A percentile compares a stretch with the other conserved stretches of the same genome.
Evolutionary conservation across 2,797 vertebrate species (phyloP).

Genomic region (Coregonus sp.): DNA sequence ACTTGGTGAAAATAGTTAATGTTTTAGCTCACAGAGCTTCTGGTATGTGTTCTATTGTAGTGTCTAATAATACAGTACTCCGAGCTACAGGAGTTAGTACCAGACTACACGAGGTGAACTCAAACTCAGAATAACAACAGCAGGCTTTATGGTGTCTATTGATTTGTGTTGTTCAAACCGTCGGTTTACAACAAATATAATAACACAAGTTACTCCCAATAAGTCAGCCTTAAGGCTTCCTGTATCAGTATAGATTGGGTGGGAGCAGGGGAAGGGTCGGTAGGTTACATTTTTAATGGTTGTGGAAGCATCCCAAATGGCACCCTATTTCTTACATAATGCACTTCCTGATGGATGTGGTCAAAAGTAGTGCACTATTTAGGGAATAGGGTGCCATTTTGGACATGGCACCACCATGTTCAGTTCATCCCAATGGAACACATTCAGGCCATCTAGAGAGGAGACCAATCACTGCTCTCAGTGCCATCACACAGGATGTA

Average conservation of each 20-base stretch:
- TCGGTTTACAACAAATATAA: conserved; percentile 18
- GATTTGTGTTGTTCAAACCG: conserved; percentile 15
- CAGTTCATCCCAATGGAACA: conserved; percentile 28
- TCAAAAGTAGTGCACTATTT: background rate
- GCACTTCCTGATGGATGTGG: background rate
- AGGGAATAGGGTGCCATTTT: background rate
- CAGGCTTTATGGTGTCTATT: conserved; percentile 6
- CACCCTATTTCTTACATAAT: background rate
- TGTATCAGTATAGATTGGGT: conserved; percentile 12
- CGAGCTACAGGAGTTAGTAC: background rate
- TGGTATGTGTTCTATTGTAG: background rate
- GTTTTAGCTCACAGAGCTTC: background rate
- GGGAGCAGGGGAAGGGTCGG: background rate
- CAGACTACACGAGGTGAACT: background rate
- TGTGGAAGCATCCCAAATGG: background rate
- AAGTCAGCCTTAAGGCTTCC: conserved; percentile 5
- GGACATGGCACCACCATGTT: background rate
- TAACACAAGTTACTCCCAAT: background rate
- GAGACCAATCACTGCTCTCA: conserved; percentile 22
- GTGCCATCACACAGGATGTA: background rate
- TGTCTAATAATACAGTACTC: background rate
- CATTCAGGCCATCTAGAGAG: conserved; percentile 29
- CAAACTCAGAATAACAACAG: background rate
- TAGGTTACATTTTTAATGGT: conserved; percentile 33
- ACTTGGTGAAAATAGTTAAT: background rate